Evolutionary conservation across 1,140 invertebrate genomes (phyloP).

Genomic region (Apis florea): DNA sequence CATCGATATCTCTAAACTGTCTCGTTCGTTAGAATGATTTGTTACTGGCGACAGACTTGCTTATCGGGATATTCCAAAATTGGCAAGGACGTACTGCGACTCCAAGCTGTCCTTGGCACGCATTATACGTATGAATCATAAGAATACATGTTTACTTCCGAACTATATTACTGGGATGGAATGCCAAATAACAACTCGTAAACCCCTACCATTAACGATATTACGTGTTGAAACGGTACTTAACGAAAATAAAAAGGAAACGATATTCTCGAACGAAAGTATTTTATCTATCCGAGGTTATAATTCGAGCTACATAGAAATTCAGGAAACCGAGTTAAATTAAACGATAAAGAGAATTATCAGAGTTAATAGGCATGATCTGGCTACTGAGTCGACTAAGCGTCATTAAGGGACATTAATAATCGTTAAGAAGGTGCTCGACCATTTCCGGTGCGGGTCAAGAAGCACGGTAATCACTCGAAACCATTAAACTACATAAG

Average conservation of each 20-base stretch:
- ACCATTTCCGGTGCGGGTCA: constrained; percentile 31
- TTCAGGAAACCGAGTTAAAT: background rate
- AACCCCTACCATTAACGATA: background rate
- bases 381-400: background rate
- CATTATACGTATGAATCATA: constrained; percentile 28
- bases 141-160: constrained; percentile 24
- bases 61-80: constrained; percentile 29
- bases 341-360: constrained; percentile 20
- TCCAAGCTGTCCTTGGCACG: constrained; percentile 21
- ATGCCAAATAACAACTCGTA: background rate
- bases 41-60: constrained; percentile 5
- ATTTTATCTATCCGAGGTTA: no score
- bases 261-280: background rate
- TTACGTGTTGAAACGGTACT: background rate
- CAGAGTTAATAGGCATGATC: constrained; percentile 22
- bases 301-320: background rate
- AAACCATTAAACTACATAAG: constrained; percentile 41
- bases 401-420: constrained; percentile 44
- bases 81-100: constrained; percentile 14
- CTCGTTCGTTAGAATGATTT: constrained; percentile 22
- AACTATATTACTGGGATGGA: background rate
- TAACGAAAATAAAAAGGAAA: background rate
- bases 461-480: constrained; percentile 32
- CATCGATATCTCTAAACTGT: constrained; percentile 10
- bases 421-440: constrained; percentile 28